These are phyloP conservation scores for Chionomys nivalis DNA, from an alignment of 2,113 vertebrate genomes.

Conservation along the genomic window DNA sequence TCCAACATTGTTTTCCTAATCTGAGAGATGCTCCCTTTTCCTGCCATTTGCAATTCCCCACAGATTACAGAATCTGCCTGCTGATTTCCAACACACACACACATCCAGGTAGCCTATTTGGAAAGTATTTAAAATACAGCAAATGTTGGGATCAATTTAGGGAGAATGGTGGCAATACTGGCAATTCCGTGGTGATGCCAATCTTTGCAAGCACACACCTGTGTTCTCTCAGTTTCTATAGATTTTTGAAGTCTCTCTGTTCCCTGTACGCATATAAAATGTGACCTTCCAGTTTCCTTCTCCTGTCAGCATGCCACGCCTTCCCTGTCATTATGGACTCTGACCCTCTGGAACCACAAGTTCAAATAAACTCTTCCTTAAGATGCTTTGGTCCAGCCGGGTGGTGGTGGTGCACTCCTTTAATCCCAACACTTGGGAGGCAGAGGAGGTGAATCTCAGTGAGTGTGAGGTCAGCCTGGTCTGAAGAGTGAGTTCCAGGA, in stretches of 20 bases:
- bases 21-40: background rate
- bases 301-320: too few relatives aligned
- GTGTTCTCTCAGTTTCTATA: background rate
- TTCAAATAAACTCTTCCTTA: too few relatives aligned
- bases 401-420: too few relatives aligned
- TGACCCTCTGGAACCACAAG: background rate
- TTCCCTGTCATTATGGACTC: background rate
- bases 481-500: too few relatives aligned
- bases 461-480: too few relatives aligned
- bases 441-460: too few relatives aligned
- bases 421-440: too few relatives aligned
- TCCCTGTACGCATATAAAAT: background rate
- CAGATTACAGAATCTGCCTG: background rate
- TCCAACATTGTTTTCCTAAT: background rate
- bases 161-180: background rate
- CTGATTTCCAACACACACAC: background rate
- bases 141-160: background rate
- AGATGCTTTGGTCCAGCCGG: too few relatives aligned
- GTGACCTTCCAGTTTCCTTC: background rate
- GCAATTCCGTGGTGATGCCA: too few relatives aligned
- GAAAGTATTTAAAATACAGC: background rate
- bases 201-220: background rate
- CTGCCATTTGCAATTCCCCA: background rate
- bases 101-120: background rate
- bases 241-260: background rate